A percentile compares a stretch with the other conserved stretches of the same genome.
Evolutionary conservation across 2,797 vertebrate species (phyloP).

Genomic region (Mus minutoides): DNA sequence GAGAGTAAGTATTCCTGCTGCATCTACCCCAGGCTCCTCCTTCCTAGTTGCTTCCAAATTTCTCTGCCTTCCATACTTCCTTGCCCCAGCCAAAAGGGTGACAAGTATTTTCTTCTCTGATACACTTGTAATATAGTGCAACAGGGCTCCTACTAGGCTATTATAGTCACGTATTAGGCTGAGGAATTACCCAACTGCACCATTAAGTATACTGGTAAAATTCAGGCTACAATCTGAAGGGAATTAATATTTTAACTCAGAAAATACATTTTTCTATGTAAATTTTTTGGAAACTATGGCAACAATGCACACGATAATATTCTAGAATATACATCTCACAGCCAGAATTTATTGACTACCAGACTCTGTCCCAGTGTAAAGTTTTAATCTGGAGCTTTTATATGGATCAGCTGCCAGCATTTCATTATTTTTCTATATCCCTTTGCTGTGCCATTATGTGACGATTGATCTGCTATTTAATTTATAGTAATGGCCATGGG

Average conservation of each 20-base stretch:
- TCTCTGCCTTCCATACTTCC: not conserved
- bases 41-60: fast-evolving
- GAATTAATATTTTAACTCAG: slow-evolving; percentile 25
- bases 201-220: not conserved
- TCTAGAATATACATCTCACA: not conserved
- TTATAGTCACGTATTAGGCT: not conserved
- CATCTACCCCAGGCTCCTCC: no score
- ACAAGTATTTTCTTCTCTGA: not conserved
- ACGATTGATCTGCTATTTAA: slow-evolving; percentile 65
- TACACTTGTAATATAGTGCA: fast-evolving
- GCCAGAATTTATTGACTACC: slow-evolving; percentile 28
- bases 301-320: not conserved
- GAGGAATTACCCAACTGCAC: not conserved
- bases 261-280: not conserved
- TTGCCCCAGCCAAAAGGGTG: not conserved
- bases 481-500: slow-evolving; percentile 65
- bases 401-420: slow-evolving; percentile 32
- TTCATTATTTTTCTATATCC: slow-evolving; percentile 36
- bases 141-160: no score
- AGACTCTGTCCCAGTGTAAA: slow-evolving; percentile 33
- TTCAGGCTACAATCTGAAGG: not conserved
- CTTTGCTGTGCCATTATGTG: slow-evolving; percentile 1
- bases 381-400: slow-evolving; percentile 45
- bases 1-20: not conserved
- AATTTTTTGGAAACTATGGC: slow-evolving; percentile 30